A percentile compares a stretch with the other conserved stretches of the same genome.
Conservation (phyloP, 2,888 invertebrate genomes). For the Holacanthella duospinosa region DNA sequence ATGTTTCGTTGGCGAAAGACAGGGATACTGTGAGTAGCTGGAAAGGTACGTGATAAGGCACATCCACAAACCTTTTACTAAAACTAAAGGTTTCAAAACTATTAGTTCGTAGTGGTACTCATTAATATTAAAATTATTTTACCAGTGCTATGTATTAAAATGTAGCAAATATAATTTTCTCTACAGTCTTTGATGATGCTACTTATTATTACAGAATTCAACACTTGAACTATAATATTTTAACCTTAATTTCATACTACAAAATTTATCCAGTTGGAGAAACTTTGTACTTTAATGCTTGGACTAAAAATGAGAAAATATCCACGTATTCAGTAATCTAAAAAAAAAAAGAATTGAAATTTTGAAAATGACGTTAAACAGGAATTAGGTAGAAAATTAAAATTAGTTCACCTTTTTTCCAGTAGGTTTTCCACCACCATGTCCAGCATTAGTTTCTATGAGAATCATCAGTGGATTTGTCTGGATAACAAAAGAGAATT, state of each 20-base stretch:
- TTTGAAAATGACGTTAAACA: neutral
- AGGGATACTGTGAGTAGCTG: no score
- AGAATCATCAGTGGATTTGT: conserved; percentile 47
- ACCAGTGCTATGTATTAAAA: no score
- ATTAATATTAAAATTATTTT: no score
- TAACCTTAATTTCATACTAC: neutral
- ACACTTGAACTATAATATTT: no score
- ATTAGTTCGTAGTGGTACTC: no score
- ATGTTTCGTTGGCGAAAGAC: no score
- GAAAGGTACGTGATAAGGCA: no score
- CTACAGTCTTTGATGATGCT: no score
- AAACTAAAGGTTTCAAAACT: no score
- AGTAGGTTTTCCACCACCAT: conserved; percentile 51
- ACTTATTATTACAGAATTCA: no score
- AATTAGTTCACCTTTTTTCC: conserved; percentile 43
- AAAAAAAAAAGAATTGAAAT: neutral
- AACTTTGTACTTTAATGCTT: neutral
- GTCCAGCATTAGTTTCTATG: conserved; percentile 50
- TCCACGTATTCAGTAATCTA: neutral
- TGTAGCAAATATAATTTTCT: no score
- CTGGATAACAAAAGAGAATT: conserved; percentile 39
- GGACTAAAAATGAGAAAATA: neutral
- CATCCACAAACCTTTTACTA: no score
- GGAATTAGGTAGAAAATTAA: neutral
- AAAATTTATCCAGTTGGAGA: neutral